phyloP scores from a whole-genome alignment of 2,888 invertebrate genomes.

The Clanis bilineata region DNA sequence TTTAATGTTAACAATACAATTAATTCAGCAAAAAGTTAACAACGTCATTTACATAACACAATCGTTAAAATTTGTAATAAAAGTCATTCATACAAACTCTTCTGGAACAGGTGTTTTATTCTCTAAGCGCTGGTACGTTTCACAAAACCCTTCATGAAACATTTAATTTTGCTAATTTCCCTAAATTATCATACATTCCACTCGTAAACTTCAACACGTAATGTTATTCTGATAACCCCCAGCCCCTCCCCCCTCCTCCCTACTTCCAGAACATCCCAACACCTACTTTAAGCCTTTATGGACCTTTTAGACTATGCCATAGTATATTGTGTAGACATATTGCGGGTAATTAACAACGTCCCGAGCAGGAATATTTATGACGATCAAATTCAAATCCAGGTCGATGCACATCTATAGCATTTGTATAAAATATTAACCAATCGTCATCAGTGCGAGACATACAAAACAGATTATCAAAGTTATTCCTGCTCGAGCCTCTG shows the following conservation, averaged over 20 bases:
- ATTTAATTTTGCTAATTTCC: conserved; percentile 9
- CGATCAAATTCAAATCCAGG: too few relatives aligned
- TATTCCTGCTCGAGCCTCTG: too few relatives aligned
- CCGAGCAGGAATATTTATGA: too few relatives aligned
- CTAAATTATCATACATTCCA: conserved; percentile 2
- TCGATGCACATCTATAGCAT: too few relatives aligned
- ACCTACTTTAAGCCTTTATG: background rate
- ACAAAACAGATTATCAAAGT: too few relatives aligned
- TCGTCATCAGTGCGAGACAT: too few relatives aligned
- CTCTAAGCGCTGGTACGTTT: background rate
- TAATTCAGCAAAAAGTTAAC: too few relatives aligned
- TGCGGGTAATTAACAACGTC: too few relatives aligned
- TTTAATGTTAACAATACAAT: too few relatives aligned
- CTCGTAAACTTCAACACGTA: background rate
- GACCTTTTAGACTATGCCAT: background rate
- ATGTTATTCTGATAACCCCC: conserved; percentile 13
- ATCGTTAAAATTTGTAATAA: background rate
- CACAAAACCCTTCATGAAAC: background rate
- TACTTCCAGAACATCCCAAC: background rate
- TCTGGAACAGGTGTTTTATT: background rate
- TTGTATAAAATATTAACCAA: too few relatives aligned
- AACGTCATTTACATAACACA: too few relatives aligned
- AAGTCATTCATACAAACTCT: background rate
- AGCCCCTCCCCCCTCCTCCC: background rate
- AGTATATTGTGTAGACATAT: too few relatives aligned